phyloP scores from a whole-genome alignment of 2,888 invertebrate species.

The Cinara cedri region DNA sequence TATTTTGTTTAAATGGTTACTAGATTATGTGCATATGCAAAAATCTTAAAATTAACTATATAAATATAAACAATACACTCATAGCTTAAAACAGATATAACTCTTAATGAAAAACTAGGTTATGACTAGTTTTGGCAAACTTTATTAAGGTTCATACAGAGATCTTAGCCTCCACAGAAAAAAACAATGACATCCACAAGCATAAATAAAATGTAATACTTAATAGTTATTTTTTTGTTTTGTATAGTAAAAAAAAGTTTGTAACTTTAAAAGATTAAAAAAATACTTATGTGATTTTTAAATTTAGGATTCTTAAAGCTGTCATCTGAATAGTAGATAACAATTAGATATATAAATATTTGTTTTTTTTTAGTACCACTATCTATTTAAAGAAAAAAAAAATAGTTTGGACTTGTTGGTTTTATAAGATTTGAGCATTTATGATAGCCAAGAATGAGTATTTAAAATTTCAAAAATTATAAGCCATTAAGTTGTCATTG shows the following conservation, averaged over 20 bases:
- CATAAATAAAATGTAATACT: slow-evolving; percentile 22
- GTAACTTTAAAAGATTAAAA: background rate
- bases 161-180: slow-evolving; percentile 33
- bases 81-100: slow-evolving; percentile 36
- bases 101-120: slow-evolving; percentile 49
- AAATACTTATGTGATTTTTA: background rate
- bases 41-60: slow-evolving; percentile 18
- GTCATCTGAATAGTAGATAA: slow-evolving; percentile 8
- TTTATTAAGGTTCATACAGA: slow-evolving; percentile 38
- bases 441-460: slow-evolving; percentile 7
- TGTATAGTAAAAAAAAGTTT: background rate
- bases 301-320: background rate
- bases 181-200: slow-evolving; percentile 22
- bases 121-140: slow-evolving; percentile 54
- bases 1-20: slow-evolving; percentile 20
- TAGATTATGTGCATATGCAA: slow-evolving; percentile 44
- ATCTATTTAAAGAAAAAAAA: background rate
- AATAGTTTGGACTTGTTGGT: slow-evolving; percentile 9
- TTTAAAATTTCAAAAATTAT: slow-evolving; percentile 25
- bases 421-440: slow-evolving; percentile 27
- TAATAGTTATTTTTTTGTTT: background rate
- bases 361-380: background rate
- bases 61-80: slow-evolving; percentile 27
- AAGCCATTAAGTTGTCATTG: slow-evolving; percentile 21
- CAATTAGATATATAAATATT: background rate